A percentile compares a stretch with the other conserved stretches of the same genome.
These are phyloP conservation scores for Drosophila siamana DNA, from an alignment of 2,888 invertebrate genomes.

Conservation along the genomic window DNA sequence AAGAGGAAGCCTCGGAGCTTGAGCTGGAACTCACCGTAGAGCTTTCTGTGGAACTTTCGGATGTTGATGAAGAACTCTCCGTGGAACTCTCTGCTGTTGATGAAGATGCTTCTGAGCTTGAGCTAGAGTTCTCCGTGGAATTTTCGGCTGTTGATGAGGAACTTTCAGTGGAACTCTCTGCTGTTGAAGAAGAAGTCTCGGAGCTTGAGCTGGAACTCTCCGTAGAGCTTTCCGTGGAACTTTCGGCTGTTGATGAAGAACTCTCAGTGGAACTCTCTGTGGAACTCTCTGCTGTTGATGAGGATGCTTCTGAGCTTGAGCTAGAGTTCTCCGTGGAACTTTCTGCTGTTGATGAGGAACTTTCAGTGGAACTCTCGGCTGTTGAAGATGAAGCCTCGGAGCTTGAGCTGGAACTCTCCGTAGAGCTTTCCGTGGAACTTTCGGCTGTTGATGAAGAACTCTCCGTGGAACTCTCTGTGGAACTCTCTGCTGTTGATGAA, in stretches of 20 bases:
- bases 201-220: background rate
- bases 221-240: constrained; percentile 5
- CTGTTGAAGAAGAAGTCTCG: background rate
- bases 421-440: background rate
- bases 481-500: constrained; percentile 4
- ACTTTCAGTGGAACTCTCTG: background rate
- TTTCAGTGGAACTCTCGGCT: background rate
- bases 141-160: background rate
- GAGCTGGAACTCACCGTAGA: constrained; percentile 10
- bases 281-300: background rate
- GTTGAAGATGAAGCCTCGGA: constrained; percentile 9
- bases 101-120: constrained; percentile 8
- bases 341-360: background rate
- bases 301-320: background rate
- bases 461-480: background rate
- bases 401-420: constrained; percentile 7
- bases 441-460: background rate
- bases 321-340: constrained; percentile 9
- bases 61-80: background rate
- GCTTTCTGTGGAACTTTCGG: constrained; percentile 8
- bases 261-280: background rate
- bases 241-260: constrained; percentile 6
- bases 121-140: constrained; percentile 2
- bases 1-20: no score
- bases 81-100: constrained; percentile 6